Percentiles rank a stretch among this genome's conserved stretches.
Evolutionary conservation across 2,888 invertebrate species (phyloP).

Genomic region (Sphaerophoria taeniata): DNA sequence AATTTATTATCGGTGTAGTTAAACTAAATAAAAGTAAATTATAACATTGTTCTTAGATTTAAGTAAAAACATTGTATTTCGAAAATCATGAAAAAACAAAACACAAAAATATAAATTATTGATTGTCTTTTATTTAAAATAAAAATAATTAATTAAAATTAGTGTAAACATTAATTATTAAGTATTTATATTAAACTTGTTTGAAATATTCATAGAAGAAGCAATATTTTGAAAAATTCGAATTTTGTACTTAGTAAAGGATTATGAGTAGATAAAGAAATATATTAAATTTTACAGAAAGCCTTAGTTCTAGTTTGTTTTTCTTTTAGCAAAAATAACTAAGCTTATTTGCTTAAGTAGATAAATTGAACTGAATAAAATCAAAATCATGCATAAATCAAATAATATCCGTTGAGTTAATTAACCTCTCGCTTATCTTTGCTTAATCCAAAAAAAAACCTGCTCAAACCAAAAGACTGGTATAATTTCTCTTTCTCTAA

Average conservation of each 20-base stretch:
- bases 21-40: constrained; percentile 34
- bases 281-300: neutral
- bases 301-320: neutral
- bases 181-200: neutral
- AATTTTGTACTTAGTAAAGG: constrained; percentile 24
- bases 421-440: neutral
- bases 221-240: constrained; percentile 41
- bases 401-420: neutral
- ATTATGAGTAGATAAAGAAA: neutral
- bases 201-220: neutral
- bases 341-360: neutral
- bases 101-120: neutral
- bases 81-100: constrained; percentile 28
- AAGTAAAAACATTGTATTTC: constrained; percentile 6
- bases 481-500: neutral
- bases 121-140: neutral
- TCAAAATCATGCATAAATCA: constrained; percentile 28
- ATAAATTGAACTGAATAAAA: neutral
- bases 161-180: neutral
- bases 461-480: constrained; percentile 7
- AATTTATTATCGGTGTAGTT: constrained; percentile 71
- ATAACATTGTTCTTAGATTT: neutral
- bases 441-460: neutral
- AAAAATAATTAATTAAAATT: neutral
- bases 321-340: neutral